Evolutionary conservation across 2,888 invertebrate species (phyloP), one percentile per base, ranked within the genome.

Genomic region (Drosophila borealis): DNA sequence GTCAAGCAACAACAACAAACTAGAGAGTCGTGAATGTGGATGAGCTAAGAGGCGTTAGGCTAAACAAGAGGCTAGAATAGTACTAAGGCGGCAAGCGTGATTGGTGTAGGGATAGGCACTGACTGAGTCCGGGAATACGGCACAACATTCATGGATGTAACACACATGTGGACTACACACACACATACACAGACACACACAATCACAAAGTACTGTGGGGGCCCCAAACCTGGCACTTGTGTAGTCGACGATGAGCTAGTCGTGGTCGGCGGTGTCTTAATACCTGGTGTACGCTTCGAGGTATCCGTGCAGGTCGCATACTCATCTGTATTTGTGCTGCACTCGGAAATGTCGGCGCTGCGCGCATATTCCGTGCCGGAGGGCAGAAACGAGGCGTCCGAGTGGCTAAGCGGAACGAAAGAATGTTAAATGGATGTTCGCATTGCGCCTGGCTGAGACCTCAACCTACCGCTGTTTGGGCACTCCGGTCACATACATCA

Each of bases 261-360:
- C 92, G 93, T 89, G 89, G 92, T 92, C 76, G 91, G 88, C 88
- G 92, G 91, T 78, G 92, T 93, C 92, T 92, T 93, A 92, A 90
- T 94, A 93, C 93, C 93, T 93, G 89, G 93, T 90, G 91, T 93
- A 84, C 92, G 93, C 92, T 95, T 94, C 17, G 95, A 96, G 88
- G 95, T 96, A 89, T 96, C 95, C 59, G 95, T 97, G 90, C 97
- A 97, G 81, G 97, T 97, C 77, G 96, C 95, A 92, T 97, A 97
- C 92, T 97, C 97, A 92, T 97, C 97, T 19, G 95, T 95, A 42
- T 96, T 94, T 3, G 94, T 96, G 68, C 97, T 97, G 87, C 97
- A 97, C 93, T 97, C 97, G n/a, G 97, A 97, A 55, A 96, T 93
- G 90, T 97, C 97, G 0, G 91, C 88, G 45, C 95, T 96, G 76